These are phyloP conservation scores for Entomobrya multifasciata DNA, from an alignment of 2,888 invertebrate genomes.

Conservation along the genomic window DNA sequence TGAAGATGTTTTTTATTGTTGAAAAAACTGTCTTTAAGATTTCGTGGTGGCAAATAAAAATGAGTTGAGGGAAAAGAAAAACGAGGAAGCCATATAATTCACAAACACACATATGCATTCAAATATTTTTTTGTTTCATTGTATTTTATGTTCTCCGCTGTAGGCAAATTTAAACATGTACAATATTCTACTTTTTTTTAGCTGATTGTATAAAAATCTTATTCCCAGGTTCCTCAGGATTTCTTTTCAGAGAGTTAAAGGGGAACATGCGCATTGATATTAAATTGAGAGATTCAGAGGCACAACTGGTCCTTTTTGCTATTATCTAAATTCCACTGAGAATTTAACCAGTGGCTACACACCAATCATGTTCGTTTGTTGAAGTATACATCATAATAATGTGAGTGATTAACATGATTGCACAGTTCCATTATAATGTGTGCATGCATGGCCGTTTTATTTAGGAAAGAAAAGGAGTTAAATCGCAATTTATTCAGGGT, in stretches of 20 bases:
- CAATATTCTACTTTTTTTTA: not conserved
- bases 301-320: conserved; percentile 63
- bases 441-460: conserved; percentile 5
- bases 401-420: conserved; percentile 67
- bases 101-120: not conserved
- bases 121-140: conserved; percentile 33
- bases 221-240: conserved; percentile 49
- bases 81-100: conserved; percentile 43
- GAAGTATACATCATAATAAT: conserved; percentile 25
- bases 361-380: not conserved
- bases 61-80: conserved; percentile 10
- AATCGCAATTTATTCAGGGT: conserved; percentile 39
- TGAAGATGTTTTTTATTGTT: conserved; percentile 71
- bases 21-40: conserved; percentile 28
- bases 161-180: conserved; percentile 54
- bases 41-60: conserved; percentile 23
- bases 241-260: not conserved
- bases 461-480: conserved; percentile 44
- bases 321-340: conserved; percentile 55
- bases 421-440: conserved; percentile 48
- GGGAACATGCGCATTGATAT: not conserved
- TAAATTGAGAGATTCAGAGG: conserved; percentile 66
- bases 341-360: conserved; percentile 63
- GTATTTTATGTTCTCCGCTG: conserved; percentile 38
- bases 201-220: conserved; percentile 3